These are phyloP conservation scores for Dipus sagitta DNA, from an alignment of 2,797 vertebrate genomes.

Conservation along the genomic window DNA sequence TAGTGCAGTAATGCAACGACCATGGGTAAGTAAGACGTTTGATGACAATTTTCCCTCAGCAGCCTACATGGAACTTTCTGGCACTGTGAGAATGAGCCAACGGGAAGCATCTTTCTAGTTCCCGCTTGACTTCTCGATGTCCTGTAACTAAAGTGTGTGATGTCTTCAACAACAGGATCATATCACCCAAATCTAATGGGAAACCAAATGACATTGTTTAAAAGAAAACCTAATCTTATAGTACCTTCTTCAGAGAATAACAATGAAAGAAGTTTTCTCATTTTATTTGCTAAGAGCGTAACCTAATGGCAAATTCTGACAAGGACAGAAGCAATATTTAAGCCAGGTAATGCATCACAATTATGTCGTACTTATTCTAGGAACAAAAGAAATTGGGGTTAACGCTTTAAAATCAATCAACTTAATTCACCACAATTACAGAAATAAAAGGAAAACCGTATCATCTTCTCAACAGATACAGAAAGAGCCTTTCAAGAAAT, in stretches of 20 bases:
- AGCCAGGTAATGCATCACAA: conserved; percentile 5
- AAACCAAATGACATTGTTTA: too few relatives aligned
- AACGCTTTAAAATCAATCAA: conserved; percentile 52
- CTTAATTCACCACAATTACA: conserved; percentile 56
- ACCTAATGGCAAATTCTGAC: not conserved
- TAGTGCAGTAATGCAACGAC: too few relatives aligned
- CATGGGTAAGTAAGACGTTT: too few relatives aligned
- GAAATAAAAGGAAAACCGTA: conserved; percentile 24
- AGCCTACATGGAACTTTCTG: too few relatives aligned
- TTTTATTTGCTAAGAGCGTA: conserved; percentile 6
- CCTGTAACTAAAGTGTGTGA: too few relatives aligned
- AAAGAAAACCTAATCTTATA: not conserved
- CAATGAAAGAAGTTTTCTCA: not conserved
- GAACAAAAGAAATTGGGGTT: conserved; percentile 18
- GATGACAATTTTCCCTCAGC: too few relatives aligned
- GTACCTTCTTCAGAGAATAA: not conserved
- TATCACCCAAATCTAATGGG: too few relatives aligned
- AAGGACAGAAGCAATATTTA: not conserved
- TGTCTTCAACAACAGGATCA: too few relatives aligned
- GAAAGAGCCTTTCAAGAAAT: conserved; percentile 42
- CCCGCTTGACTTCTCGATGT: too few relatives aligned
- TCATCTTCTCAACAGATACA: conserved; percentile 17
- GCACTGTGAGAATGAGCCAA: too few relatives aligned
- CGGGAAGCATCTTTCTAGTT: too few relatives aligned
- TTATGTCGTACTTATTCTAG: conserved; percentile 44